These are phyloP conservation scores for Parnassius orleans DNA, from an alignment of 2,888 invertebrate genomes.

Conservation along the genomic window DNA sequence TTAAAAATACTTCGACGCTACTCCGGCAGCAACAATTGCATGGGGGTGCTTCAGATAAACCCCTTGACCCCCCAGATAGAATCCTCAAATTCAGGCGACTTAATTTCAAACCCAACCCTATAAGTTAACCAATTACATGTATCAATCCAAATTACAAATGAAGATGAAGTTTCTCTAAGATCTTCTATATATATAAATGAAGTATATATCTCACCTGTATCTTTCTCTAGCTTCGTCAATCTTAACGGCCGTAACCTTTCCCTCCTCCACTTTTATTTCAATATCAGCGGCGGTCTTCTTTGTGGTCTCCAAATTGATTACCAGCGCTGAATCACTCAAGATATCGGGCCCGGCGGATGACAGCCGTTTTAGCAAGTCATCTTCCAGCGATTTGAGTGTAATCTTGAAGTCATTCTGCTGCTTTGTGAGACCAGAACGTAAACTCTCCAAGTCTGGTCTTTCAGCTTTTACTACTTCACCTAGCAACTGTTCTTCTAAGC, in stretches of 20 bases:
- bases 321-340: constrained; percentile 92
- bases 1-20: too few species aligned
- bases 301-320: constrained; percentile 95
- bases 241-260: constrained; percentile 90
- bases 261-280: constrained; percentile 91
- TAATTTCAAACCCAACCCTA: too few species aligned
- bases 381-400: constrained; percentile 93
- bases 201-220: constrained; percentile 79
- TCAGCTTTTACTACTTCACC: constrained; percentile 97
- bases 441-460: constrained; percentile 92
- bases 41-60: too few species aligned
- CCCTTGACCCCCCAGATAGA: too few species aligned
- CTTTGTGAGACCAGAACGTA: constrained; percentile 91
- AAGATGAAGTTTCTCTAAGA: too few species aligned
- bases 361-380: constrained; percentile 91
- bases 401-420: constrained; percentile 98
- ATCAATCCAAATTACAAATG: too few species aligned
- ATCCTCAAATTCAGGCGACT: too few species aligned
- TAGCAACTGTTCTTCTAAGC: constrained; percentile 93
- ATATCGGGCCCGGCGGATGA: constrained; percentile 96
- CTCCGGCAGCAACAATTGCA: too few species aligned
- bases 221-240: constrained; percentile 95
- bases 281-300: constrained; percentile 96
- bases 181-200: too few species aligned
- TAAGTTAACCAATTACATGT: too few species aligned